Evolutionary conservation across 2,797 vertebrate genomes (phyloP).

Genomic region (Crocodylus rhombifer): DNA sequence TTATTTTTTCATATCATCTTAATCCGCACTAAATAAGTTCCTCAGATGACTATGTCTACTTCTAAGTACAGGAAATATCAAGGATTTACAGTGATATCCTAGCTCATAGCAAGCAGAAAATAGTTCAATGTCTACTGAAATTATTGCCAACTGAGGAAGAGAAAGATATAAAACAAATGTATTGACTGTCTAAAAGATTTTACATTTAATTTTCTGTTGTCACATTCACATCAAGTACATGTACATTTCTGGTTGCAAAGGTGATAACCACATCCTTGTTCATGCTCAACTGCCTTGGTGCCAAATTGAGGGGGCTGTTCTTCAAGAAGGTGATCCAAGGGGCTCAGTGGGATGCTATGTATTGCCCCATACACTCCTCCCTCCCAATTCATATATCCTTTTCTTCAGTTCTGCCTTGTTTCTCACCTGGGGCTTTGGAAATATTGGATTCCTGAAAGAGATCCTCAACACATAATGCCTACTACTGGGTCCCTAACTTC

Average conservation of each 20-base stretch:
- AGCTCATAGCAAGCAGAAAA: not conserved
- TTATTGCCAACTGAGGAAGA: slow-evolving; percentile 57
- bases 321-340: not conserved
- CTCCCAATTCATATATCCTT: not conserved
- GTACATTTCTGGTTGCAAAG: not conserved
- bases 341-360: not conserved
- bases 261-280: rapidly evolving
- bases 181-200: slow-evolving; percentile 51
- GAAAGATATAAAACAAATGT: slow-evolving; percentile 66
- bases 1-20: not conserved
- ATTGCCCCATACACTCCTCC: not conserved
- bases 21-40: slow-evolving; percentile 16
- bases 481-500: slow-evolving; percentile 21
- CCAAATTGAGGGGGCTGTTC: not conserved
- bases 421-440: slow-evolving; percentile 36
- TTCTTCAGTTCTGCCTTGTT: not conserved
- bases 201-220: slow-evolving; percentile 64
- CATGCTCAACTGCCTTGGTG: not conserved
- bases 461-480: slow-evolving; percentile 31
- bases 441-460: slow-evolving; percentile 39
- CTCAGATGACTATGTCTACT: slow-evolving; percentile 8
- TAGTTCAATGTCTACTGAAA: slow-evolving; percentile 52
- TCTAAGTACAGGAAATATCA: slow-evolving; percentile 40
- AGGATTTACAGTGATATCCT: slow-evolving; percentile 52
- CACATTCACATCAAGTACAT: slow-evolving; percentile 17